Base-by-base conservation (phyloP, 2,797 vertebrate species). In the Eulemur rubriventer region DNA sequence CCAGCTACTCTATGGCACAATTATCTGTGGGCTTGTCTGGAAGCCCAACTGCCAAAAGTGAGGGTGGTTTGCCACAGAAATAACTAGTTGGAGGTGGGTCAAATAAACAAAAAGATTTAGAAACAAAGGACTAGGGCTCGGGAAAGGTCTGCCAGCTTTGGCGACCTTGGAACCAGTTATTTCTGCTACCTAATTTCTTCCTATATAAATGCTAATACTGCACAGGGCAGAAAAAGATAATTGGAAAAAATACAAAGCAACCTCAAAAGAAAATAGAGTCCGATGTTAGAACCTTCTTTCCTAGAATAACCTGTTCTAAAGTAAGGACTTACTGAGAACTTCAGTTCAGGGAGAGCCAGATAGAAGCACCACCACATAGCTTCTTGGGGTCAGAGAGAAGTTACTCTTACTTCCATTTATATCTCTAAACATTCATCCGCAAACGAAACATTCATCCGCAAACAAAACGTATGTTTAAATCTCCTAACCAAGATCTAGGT, bases 91-190 rank as follows among this genome's bases (percentile, higher is more conserved):
- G 55, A 59, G 70, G 38, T 20, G 88, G n/a, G 30, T 55, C 48
- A 90, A 91, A 95, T 73, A 65, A 86, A 94, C 3, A 30, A 13
- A 41, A 41, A 57, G n/a, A 86, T 76, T 48, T 48, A 57, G 38
- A 91, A 96, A 91, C 50, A 76, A 81, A 89, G 55, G 33, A 55
- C 26, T 30, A 83, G 20, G n/a, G 28, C 4, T 90, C 55, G 30
- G 41, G 86, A 89, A 85, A n/a, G 14, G 92, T 33, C 52, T 94
- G 84, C 61, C 67, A 55, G 73, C 28, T 88, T 94, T 72, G 69
- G 52, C 84, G 92, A 95, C 67, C 55, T 52, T 78, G 55, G 65
- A 59, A 85, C 83, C 95, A 94, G 43, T 92, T 41, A 67, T 7
- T 59, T 87, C 41, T 30, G 65, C 10, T 65, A 52, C 46, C 38